phyloP scores from a whole-genome alignment of 2,888 invertebrate species.

The Drosophila barbarae region DNA sequence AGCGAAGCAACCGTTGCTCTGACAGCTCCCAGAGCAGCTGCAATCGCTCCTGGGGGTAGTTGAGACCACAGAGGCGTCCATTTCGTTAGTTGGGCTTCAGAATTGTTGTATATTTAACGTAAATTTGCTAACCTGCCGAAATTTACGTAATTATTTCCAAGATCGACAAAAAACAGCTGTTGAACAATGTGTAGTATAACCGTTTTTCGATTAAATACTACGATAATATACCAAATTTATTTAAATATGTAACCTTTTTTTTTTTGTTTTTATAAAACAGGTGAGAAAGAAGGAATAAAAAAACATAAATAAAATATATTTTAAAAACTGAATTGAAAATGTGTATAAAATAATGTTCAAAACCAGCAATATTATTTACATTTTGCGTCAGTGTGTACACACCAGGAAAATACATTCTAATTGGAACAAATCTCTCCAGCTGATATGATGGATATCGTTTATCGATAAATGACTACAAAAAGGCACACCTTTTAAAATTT shows the following conservation, averaged over 20 bases:
- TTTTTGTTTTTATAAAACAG: not conserved
- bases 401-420: not conserved
- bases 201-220: not conserved
- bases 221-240: not conserved
- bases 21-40: not conserved
- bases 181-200: conserved; percentile 5
- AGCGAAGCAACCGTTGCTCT: not conserved
- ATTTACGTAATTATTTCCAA: conserved; percentile 67
- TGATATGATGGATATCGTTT: not conserved
- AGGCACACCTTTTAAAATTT: not conserved
- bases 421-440: not conserved
- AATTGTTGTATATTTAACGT: conserved; percentile 13
- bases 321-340: too few relatives aligned
- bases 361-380: too few relatives aligned
- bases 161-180: conserved; percentile 34
- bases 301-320: not conserved
- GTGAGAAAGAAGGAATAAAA: not conserved
- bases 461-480: not conserved
- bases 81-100: not conserved
- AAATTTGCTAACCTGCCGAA: conserved; percentile 67
- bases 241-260: too few relatives aligned
- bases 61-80: not conserved
- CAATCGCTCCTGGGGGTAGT: not conserved
- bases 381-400: not conserved
- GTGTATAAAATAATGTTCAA: too few relatives aligned